phyloP scores from a whole-genome alignment of 2,888 invertebrate genomes.

The Cyclophora punctaria region DNA sequence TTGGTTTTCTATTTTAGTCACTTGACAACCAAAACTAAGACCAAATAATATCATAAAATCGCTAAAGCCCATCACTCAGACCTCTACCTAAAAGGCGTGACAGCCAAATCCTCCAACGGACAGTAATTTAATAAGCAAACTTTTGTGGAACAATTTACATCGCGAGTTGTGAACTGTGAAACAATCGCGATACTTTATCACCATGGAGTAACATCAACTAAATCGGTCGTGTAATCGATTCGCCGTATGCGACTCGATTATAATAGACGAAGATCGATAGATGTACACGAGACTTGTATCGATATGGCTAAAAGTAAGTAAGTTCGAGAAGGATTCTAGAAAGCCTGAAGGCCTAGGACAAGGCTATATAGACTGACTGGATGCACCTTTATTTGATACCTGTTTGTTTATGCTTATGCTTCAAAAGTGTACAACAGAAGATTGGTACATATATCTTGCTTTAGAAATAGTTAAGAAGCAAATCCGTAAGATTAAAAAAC shows the following conservation, averaged over 20 bases:
- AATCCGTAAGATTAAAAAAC: too few species aligned
- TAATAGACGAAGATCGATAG: neutral
- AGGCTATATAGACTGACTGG: too few species aligned
- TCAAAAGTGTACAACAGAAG: too few species aligned
- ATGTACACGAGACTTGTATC: neutral
- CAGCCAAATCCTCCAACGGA: constrained; percentile 23
- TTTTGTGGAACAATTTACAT: constrained; percentile 38
- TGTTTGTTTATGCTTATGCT: too few species aligned
- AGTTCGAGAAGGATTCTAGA: too few species aligned
- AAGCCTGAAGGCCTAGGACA: too few species aligned
- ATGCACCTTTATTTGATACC: too few species aligned
- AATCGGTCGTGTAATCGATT: neutral
- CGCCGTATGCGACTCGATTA: neutral
- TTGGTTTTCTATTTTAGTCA: neutral
- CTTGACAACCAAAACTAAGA: neutral
- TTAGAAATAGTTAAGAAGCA: too few species aligned
- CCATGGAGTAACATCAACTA: neutral
- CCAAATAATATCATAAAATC: neutral
- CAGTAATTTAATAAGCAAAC: constrained; percentile 40
- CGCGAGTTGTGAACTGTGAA: constrained; percentile 19
- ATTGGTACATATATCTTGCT: too few species aligned
- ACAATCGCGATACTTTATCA: constrained; percentile 12
- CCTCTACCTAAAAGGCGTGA: constrained; percentile 9
- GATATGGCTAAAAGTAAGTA: too few species aligned
- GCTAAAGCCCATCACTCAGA: constrained; percentile 1